A percentile compares a stretch with the other conserved stretches of the same genome.
These are phyloP conservation scores for Sphenopsis melanotis DNA, from an alignment of 2,797 vertebrate genomes.

Conservation along the genomic window DNA sequence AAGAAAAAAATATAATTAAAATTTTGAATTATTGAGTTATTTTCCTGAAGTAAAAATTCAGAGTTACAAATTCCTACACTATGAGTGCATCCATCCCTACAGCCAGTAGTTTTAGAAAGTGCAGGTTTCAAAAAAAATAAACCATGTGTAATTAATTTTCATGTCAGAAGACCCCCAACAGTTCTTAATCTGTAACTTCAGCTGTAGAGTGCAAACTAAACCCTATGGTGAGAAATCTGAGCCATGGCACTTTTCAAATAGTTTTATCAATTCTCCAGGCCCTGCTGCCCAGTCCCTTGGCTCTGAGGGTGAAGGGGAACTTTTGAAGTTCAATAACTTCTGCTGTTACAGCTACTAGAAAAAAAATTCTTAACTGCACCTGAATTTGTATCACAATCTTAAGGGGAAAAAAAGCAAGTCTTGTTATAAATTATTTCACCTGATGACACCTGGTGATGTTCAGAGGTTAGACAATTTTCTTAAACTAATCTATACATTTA, in stretches of 20 bases:
- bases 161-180: constrained; percentile 43
- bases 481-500: background rate
- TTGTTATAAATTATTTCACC: background rate
- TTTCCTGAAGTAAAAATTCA: background rate
- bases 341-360: background rate
- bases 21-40: background rate
- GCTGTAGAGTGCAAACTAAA: constrained; percentile 9
- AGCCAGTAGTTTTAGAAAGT: background rate
- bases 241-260: background rate
- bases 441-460: background rate
- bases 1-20: background rate
- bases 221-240: constrained; percentile 9
- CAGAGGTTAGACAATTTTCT: background rate
- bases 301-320: background rate
- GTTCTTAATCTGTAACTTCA: constrained; percentile 36
- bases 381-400: background rate
- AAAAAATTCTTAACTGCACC: background rate
- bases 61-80: background rate
- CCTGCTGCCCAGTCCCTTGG: background rate
- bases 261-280: background rate
- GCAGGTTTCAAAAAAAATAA: background rate
- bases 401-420: background rate
- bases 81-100: background rate
- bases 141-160: constrained; percentile 35
- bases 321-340: background rate